Evolutionary conservation across 2,888 invertebrate genomes (phyloP).

Genomic region (Drosophila lutescens): DNA sequence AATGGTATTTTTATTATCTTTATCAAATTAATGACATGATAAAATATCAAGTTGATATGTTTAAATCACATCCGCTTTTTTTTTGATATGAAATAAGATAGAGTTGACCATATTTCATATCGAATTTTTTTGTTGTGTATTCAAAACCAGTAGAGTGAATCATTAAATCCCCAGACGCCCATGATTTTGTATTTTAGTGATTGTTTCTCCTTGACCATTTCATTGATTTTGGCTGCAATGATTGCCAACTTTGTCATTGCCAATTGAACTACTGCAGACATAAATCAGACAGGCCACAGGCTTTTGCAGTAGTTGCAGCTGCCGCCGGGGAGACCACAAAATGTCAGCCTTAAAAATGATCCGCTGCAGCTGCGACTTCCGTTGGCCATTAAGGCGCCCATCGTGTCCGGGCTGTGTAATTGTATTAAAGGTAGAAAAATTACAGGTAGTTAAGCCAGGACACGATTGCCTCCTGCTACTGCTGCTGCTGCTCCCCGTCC

Average conservation of each 20-base stretch:
- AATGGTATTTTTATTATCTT: too few relatives aligned
- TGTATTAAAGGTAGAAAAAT: conserved; percentile 69
- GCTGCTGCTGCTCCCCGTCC: background rate
- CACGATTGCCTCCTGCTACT: conserved; percentile 12
- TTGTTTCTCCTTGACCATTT: conserved; percentile 5
- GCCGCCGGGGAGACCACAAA: conserved; percentile 51
- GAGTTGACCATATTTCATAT: too few relatives aligned
- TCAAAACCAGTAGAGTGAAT: too few relatives aligned
- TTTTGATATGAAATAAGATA: too few relatives aligned
- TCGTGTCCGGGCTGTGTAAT: conserved; percentile 53
- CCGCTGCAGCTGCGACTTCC: conserved; percentile 58
- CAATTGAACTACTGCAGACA: conserved; percentile 61
- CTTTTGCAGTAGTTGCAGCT: conserved; percentile 32
- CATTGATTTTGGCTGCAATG: conserved; percentile 36
- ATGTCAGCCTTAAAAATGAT: conserved; percentile 70
- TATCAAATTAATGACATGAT: too few relatives aligned
- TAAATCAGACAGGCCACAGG: conserved; percentile 61
- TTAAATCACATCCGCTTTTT: too few relatives aligned
- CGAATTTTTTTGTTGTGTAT: background rate
- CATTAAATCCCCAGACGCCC: background rate
- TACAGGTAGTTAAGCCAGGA: conserved; percentile 61
- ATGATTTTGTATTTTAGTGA: background rate
- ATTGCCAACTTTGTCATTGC: conserved; percentile 39
- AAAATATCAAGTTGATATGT: too few relatives aligned
- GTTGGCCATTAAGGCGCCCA: conserved; percentile 53